These are phyloP conservation scores for Poeciliopsis occidentalis DNA, from an alignment of 2,113 vertebrate genomes.

Conservation along the genomic window DNA sequence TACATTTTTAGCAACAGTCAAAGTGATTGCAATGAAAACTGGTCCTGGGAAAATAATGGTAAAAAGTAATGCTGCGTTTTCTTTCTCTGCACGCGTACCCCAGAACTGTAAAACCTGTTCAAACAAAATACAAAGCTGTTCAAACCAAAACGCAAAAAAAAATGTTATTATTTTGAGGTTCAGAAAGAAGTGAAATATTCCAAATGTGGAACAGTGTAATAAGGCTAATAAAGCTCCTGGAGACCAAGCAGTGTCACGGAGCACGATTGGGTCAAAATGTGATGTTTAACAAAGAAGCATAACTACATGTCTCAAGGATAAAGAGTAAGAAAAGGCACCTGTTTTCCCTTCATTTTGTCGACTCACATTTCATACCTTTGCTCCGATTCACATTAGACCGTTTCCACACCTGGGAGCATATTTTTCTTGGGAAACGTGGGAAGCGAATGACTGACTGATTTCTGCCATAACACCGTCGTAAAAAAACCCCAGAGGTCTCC, in stretches of 20 bases:
- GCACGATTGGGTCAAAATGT: neutral
- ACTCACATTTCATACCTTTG: neutral
- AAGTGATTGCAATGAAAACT: neutral
- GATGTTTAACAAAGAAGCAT: neutral
- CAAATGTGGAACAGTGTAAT: neutral
- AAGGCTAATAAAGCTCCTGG: neutral
- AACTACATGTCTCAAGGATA: neutral
- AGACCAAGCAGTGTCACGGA: neutral
- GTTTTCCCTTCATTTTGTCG: neutral
- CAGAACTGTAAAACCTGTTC: neutral
- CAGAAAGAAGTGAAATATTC: neutral
- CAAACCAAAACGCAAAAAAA: no score
- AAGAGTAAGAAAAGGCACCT: neutral
- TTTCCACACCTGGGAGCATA: no score
- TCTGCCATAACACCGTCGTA: slow-evolving; percentile 27
- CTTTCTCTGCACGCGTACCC: neutral
- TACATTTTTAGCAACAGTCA: neutral
- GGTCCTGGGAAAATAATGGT: neutral
- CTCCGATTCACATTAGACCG: no score
- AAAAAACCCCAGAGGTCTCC: neutral
- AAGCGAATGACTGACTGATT: neutral
- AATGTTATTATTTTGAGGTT: neutral
- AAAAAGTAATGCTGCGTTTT: neutral
- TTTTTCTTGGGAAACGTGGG: slow-evolving; percentile 25
- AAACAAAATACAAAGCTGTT: no score